Evolutionary conservation across 2,888 invertebrate genomes (phyloP), one percentile per base, ranked within the genome.

Genomic region (Acronicta leporina): DNA sequence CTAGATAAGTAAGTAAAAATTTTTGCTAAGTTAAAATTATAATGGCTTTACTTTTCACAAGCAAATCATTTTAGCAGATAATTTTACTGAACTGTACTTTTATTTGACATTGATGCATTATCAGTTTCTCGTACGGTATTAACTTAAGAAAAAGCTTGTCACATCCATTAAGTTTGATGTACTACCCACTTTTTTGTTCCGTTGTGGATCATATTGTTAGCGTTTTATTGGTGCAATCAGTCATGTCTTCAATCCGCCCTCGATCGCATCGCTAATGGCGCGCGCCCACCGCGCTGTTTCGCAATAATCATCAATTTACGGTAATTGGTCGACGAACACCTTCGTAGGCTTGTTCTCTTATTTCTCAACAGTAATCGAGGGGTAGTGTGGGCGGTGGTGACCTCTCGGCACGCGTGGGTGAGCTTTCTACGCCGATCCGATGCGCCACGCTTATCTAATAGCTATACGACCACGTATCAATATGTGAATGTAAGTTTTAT

Each of bases 401-500:
- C 92, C 93, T 91, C 90, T 90, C 82, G 87, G 75, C 88, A 82
- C 84, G 91, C 88, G 92, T 92, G 87, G 93, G 92, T 74, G 81
- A 81, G 82, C 90, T 92, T 90, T 91, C 90, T 91, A 90, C 84
- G 79, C 69, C 68, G 75, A 69, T 72, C 77, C 77, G 84, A 84
- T 82, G 83, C 78, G 77, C 77, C 79, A 76, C 78, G 77, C 74
- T 79, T 80, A 79, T 84, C 85, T 78, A 80, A 81, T 77, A 64
- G 52, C 59, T 77, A 61, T 75, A 60, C 71, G 69, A 74, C 61
- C 60, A 77, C 73, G 73, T 79, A 74, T 70, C 71, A 63, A 57
- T 73, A 70, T 64, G 65, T 76, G 73, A 50, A 73, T 66, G 66
- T 53, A 60, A 64, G 65, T 65, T 69, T 63, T 64, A 63, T 59